Evolutionary conservation across 2,797 vertebrate genomes (phyloP).

Genomic region (Tapirus indicus): DNA sequence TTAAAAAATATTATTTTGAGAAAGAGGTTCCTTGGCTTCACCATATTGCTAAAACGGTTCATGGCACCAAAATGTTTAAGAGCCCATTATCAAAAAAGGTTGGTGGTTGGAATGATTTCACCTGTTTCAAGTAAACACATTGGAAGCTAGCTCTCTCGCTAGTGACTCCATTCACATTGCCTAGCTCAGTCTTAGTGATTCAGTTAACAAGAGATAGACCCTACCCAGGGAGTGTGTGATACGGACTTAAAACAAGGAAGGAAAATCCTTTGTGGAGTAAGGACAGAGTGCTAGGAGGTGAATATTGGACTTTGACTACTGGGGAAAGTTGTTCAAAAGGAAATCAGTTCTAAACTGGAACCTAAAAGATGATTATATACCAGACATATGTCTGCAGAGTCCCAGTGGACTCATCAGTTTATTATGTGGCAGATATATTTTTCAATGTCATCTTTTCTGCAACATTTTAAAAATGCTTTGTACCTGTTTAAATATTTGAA

Average conservation of each 20-base stretch:
- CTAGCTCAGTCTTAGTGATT: neutral
- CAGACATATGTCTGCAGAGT: no score
- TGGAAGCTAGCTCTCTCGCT: neutral
- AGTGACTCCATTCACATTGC: neutral
- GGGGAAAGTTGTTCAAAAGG: neutral
- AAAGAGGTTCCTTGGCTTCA: neutral
- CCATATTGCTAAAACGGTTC: neutral
- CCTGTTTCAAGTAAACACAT: neutral
- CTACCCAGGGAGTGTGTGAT: neutral
- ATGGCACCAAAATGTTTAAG: neutral
- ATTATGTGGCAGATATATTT: conserved; percentile 47
- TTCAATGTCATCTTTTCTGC: neutral
- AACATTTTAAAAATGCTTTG: conserved; percentile 65
- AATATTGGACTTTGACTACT: neutral
- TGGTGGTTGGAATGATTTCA: neutral
- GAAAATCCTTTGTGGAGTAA: neutral
- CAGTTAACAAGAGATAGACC: neutral
- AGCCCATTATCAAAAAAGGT: neutral
- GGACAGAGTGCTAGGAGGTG: neutral
- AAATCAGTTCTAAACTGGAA: neutral
- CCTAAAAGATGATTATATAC: no score
- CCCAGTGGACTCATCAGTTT: neutral
- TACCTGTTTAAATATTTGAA: conserved; percentile 59
- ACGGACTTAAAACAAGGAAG: conserved; percentile 5
- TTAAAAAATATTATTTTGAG: conserved; percentile 22